These are phyloP conservation scores for Agrochola circellaris DNA, from an alignment of 2,888 invertebrate genomes.

Conservation along the genomic window DNA sequence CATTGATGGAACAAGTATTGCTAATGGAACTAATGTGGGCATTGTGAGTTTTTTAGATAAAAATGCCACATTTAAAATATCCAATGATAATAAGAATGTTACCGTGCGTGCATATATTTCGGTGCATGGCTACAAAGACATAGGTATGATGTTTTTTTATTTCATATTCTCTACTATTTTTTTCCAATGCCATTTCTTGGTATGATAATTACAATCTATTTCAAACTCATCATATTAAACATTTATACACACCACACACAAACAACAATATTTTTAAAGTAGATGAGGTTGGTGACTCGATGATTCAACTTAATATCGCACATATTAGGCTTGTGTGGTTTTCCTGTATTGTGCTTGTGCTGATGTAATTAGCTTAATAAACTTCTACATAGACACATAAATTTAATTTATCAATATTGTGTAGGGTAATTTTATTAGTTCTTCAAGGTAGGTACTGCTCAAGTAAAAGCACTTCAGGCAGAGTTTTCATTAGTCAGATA, in stretches of 20 bases:
- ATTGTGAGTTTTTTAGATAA: slow-evolving; percentile 80
- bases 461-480: background rate
- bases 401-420: slow-evolving; percentile 3
- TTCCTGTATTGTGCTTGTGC: slow-evolving; percentile 2
- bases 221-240: background rate
- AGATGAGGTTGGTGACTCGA: background rate
- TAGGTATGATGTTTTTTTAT: slow-evolving; percentile 82
- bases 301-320: background rate
- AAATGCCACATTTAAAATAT: slow-evolving; percentile 81
- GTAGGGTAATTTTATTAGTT: background rate
- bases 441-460: background rate
- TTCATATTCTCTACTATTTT: no score
- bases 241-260: background rate
- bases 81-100: slow-evolving; percentile 79
- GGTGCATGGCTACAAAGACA: slow-evolving; percentile 87
- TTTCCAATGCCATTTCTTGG: background rate
- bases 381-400: background rate
- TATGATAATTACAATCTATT: background rate
- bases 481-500: no score
- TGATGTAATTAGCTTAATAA: no score
- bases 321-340: background rate
- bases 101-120: slow-evolving; percentile 85
- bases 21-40: slow-evolving; percentile 92
- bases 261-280: background rate
- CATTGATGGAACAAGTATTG: slow-evolving; percentile 55